Conservation (phyloP, 2,797 vertebrate genomes). For the Poeciliopsis paucimaculata region DNA sequence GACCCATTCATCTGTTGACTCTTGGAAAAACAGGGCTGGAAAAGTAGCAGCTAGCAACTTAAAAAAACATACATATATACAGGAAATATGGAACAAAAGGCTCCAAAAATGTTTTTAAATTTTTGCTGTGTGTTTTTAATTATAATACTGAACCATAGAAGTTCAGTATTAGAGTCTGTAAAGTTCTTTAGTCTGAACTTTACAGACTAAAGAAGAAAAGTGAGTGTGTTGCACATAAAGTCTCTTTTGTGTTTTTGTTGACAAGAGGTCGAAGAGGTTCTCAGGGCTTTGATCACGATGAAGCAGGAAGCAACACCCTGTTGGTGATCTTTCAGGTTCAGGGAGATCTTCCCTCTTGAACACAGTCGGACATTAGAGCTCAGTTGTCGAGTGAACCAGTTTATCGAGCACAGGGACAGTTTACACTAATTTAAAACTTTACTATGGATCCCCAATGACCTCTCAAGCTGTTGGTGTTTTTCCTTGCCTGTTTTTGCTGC, state of each 20-base stretch:
- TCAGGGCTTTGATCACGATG: conserved; percentile 70
- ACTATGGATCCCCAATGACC: conserved; percentile 14
- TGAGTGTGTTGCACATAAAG: conserved; percentile 10
- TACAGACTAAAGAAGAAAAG: neutral
- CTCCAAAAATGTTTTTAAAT: neutral
- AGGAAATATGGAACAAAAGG: neutral
- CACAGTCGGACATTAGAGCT: conserved; percentile 46
- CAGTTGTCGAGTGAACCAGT: conserved; percentile 1
- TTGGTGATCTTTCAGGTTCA: conserved; percentile 63
- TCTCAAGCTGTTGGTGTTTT: conserved; percentile 11
- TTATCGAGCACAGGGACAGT: conserved; percentile 36
- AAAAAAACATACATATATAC: neutral
- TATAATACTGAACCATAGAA: neutral
- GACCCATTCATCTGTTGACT: neutral
- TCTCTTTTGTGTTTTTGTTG: conserved; percentile 58
- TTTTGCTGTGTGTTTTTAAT: neutral
- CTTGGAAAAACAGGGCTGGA: no score
- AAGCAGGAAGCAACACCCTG: conserved; percentile 71
- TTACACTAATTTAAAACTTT: conserved; percentile 56
- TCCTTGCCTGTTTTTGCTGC: conserved; percentile 6
- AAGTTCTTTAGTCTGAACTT: no score
- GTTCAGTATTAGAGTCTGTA: no score
- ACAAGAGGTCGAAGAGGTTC: conserved; percentile 63
- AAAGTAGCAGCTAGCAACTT: neutral
- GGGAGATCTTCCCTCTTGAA: conserved; percentile 42